Evolutionary conservation across 1,140 invertebrate species (phyloP).

Genomic region (Diorhabda sublineata): DNA sequence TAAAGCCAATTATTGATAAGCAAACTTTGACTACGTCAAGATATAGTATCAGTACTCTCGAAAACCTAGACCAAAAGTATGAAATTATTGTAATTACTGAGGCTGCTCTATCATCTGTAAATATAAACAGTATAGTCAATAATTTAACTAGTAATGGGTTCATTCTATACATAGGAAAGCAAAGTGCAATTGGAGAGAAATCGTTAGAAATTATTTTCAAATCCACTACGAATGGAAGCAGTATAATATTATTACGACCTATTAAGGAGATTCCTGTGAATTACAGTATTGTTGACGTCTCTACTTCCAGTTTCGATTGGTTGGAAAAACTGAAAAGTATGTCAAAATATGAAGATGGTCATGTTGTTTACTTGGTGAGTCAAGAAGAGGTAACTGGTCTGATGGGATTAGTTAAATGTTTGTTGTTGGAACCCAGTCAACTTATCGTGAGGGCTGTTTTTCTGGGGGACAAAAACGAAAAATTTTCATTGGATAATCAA

Average conservation of each 20-base stretch:
- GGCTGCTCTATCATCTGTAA: no score
- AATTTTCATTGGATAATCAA: conserved; percentile 57
- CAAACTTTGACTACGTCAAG: not conserved
- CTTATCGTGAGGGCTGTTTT: conserved; percentile 62
- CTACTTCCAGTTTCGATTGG: conserved; percentile 71
- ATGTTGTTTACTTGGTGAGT: conserved; percentile 63
- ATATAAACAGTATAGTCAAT: not conserved
- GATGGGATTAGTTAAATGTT: conserved; percentile 82
- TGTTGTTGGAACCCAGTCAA: conserved; percentile 76
- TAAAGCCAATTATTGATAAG: not conserved
- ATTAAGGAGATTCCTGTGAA: conserved; percentile 41
- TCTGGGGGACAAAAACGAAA: conserved; percentile 57
- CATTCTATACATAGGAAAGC: not conserved
- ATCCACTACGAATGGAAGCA: not conserved
- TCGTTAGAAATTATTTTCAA: conserved; percentile 6
- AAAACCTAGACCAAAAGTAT: not conserved
- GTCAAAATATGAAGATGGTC: conserved; percentile 57
- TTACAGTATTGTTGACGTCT: conserved; percentile 55
- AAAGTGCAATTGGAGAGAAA: not conserved
- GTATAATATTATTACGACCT: conserved; percentile 48
- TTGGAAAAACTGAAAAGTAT: conserved; percentile 71
- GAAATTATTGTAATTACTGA: not conserved
- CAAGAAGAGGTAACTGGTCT: conserved; percentile 71
- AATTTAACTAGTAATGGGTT: conserved; percentile 5
- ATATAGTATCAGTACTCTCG: not conserved